A percentile compares a stretch with the other conserved stretches of the same genome.
Evolutionary conservation across 2,797 vertebrate genomes (phyloP).

Genomic region (Pseudocheirus occidentalis): DNA sequence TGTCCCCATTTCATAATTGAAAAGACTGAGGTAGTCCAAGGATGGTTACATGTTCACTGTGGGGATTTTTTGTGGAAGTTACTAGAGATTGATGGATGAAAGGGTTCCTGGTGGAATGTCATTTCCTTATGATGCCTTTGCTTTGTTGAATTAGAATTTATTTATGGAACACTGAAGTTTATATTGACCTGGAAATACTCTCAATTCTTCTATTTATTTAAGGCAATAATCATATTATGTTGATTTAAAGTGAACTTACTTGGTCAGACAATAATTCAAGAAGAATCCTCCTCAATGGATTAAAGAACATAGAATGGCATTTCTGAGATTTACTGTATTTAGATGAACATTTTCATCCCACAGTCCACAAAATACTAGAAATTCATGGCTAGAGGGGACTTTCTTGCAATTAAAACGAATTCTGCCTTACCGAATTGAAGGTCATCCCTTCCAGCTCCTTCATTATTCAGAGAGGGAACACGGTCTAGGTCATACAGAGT

Average conservation of each 20-base stretch:
- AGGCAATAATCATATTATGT: neutral
- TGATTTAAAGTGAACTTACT: neutral
- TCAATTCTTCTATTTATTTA: neutral
- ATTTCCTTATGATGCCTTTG: neutral
- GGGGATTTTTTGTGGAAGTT: neutral
- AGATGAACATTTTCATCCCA: neutral
- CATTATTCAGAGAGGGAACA: neutral
- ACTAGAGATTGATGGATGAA: neutral
- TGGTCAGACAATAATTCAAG: neutral
- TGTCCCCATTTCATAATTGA: neutral
- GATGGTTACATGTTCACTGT: neutral
- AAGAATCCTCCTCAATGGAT: neutral
- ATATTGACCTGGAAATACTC: neutral
- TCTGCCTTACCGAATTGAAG: neutral
- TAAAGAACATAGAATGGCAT: neutral
- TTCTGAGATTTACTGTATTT: neutral
- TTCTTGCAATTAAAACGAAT: neutral
- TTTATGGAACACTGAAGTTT: neutral
- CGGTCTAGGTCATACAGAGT: neutral
- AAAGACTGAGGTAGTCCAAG: neutral
- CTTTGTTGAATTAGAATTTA: neutral
- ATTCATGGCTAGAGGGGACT: neutral
- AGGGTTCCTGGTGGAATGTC: neutral
- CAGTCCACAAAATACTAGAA: neutral
- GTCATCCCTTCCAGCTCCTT: neutral